Percentiles rank a stretch among this genome's conserved stretches.
Evolutionary conservation across 2,888 invertebrate genomes (phyloP).

Genomic region (Perithous albicinctus): DNA sequence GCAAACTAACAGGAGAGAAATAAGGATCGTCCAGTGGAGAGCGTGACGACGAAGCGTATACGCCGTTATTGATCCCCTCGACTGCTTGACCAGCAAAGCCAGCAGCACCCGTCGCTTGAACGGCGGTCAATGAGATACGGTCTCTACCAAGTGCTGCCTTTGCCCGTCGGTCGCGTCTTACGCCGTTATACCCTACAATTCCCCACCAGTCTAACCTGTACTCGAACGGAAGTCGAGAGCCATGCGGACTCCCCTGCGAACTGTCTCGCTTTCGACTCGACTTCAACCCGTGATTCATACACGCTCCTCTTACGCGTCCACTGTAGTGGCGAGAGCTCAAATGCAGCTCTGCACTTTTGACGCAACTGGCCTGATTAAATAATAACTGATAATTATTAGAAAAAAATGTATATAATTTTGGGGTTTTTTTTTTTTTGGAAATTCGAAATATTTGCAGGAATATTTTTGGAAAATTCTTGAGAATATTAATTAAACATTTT

Average conservation of each 20-base stretch:
- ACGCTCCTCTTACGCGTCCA: constrained; percentile 23
- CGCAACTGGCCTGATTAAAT: constrained; percentile 2
- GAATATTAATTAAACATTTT: not conserved
- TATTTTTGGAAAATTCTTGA: not conserved
- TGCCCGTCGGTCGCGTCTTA: constrained; percentile 50
- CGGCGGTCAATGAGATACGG: constrained; percentile 84
- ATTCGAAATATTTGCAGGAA: not conserved
- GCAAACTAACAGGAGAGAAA: constrained; percentile 41
- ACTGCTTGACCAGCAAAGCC: constrained; percentile 62
- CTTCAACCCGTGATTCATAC: constrained; percentile 66
- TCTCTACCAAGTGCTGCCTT: constrained; percentile 75
- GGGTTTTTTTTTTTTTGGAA: not conserved
- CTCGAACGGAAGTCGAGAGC: constrained; percentile 51
- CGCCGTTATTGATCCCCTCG: constrained; percentile 77
- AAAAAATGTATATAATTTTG: too few relatives aligned
- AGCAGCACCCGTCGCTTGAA: constrained; percentile 76
- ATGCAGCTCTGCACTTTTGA: not conserved
- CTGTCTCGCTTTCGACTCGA: constrained; percentile 53
- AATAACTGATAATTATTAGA: too few relatives aligned
- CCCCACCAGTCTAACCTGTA: constrained; percentile 11
- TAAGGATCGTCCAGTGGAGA: constrained; percentile 47
- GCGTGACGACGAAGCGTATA: constrained; percentile 33
- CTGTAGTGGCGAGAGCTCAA: not conserved
- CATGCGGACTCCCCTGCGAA: constrained; percentile 38
- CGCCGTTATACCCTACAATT: constrained; percentile 17